A percentile compares a stretch with the other conserved stretches of the same genome.
Evolutionary conservation across 2,888 invertebrate genomes (phyloP).

Genomic region (Caradrina kadenii): DNA sequence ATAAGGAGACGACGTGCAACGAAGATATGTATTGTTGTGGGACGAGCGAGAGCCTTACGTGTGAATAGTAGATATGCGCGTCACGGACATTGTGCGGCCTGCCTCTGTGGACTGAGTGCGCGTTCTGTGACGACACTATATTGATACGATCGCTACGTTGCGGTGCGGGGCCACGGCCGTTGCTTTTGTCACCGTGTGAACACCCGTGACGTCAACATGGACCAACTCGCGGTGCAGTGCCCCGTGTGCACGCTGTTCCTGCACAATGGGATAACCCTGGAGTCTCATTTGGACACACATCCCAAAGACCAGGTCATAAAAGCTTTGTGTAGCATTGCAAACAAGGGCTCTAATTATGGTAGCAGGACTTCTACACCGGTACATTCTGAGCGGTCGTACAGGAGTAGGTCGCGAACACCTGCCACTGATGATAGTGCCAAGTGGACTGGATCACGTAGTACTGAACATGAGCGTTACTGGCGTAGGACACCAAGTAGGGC

Average conservation of each 20-base stretch:
- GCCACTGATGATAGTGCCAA: conserved; percentile 79
- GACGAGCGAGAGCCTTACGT: conserved; percentile 79
- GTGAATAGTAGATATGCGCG: conserved; percentile 85
- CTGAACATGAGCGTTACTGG: conserved; percentile 85
- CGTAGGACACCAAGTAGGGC: conserved; percentile 82
- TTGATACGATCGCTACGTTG: conserved; percentile 61
- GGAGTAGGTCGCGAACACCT: conserved; percentile 84
- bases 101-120: conserved; percentile 77
- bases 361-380: conserved; percentile 84
- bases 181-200: conserved; percentile 52
- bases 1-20: conserved; percentile 84
- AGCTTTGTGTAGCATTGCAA: conserved; percentile 91
- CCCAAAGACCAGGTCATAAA: conserved; percentile 97
- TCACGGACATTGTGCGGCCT: conserved; percentile 81
- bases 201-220: conserved; percentile 77
- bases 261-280: conserved; percentile 95
- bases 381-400: conserved; percentile 83
- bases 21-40: conserved; percentile 86
- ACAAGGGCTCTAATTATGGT: conserved; percentile 81
- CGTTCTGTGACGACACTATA: conserved; percentile 75
- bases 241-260: conserved; percentile 96
- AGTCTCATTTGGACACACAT: conserved; percentile 95
- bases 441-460: conserved; percentile 77
- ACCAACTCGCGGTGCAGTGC: conserved; percentile 90
- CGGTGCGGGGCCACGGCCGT: conserved; percentile 54